Percentiles rank a stretch among this genome's conserved stretches.
Conservation (phyloP, 2,797 vertebrate species). For the Diplodus sargus region DNA sequence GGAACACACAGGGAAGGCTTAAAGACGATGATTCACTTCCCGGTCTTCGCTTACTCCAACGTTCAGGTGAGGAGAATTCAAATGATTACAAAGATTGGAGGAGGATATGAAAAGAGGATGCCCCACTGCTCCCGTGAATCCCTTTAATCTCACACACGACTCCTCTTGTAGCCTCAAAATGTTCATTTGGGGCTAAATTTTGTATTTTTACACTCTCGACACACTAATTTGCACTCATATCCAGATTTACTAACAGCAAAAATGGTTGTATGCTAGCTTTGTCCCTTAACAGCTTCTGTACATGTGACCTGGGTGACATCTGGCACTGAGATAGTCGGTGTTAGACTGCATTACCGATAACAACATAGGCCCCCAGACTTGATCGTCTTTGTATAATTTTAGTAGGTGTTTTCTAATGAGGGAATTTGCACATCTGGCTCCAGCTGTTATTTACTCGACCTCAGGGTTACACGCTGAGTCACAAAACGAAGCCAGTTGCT, state of each 20-base stretch:
- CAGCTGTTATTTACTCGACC: constrained; percentile 3
- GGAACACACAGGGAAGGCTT: neutral
- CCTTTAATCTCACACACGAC: neutral
- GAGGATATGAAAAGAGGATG: neutral
- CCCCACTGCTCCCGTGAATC: neutral
- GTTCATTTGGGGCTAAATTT: neutral
- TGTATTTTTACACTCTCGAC: too few relatives aligned
- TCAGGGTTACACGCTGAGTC: neutral
- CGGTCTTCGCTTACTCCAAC: neutral
- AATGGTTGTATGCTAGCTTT: neutral
- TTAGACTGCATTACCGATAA: neutral
- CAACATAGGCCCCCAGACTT: neutral
- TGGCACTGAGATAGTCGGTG: too few relatives aligned
- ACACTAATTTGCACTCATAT: neutral
- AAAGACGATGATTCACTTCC: neutral
- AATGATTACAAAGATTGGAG: neutral
- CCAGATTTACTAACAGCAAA: neutral
- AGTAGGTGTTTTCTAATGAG: neutral
- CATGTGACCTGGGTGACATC: neutral
- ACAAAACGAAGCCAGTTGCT: constrained; percentile 11
- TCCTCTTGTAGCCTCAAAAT: neutral
- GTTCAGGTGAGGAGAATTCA: neutral
- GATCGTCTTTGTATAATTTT: neutral
- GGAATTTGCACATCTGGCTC: constrained; percentile 24
- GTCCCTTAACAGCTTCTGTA: neutral